Conservation (phyloP, 2,888 invertebrate species). For the Chaitophorus viminalis region DNA sequence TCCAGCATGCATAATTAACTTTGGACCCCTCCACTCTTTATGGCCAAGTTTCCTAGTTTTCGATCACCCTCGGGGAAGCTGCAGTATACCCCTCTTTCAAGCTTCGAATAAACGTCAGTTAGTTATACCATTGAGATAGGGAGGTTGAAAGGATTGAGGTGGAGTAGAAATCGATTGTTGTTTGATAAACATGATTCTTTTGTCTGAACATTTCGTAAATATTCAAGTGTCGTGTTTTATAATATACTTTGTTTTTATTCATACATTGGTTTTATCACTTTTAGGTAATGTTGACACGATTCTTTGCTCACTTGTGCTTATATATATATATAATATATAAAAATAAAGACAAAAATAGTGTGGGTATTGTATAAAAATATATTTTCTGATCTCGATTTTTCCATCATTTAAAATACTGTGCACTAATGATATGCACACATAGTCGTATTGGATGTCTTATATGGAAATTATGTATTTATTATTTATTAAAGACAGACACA, state of each 20-base stretch:
- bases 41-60: constrained; percentile 42
- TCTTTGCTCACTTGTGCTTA: background rate
- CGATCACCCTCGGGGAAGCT: constrained; percentile 54
- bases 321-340: background rate
- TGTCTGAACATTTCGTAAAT: background rate
- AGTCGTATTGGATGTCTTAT: too few species aligned
- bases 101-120: constrained; percentile 41
- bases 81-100: constrained; percentile 18
- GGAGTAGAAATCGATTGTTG: constrained; percentile 12
- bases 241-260: background rate
- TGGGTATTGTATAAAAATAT: background rate
- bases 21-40: background rate
- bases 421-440: too few species aligned
- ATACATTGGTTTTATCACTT: background rate
- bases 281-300: background rate
- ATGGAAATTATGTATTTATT: too few species aligned
- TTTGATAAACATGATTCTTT: constrained; percentile 4
- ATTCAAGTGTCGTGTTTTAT: background rate
- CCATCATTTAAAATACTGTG: too few species aligned
- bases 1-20: constrained; percentile 60
- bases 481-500: too few species aligned
- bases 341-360: too few species aligned
- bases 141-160: background rate
- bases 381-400: background rate
- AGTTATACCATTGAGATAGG: background rate